Evolutionary conservation across 2,113 vertebrate species (phyloP).

Genomic region (Zingel zingel): DNA sequence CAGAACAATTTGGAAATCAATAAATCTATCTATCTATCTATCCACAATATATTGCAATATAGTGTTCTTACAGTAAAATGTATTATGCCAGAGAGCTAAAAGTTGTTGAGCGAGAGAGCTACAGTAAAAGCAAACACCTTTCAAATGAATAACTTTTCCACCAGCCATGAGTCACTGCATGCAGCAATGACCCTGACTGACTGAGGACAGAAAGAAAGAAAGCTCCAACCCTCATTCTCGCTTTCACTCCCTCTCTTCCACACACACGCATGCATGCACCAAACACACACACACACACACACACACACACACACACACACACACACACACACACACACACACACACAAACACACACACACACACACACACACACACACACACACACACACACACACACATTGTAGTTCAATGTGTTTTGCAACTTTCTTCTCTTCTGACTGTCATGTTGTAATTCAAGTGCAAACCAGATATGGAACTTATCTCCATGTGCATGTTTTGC

Average conservation of each 20-base stretch:
- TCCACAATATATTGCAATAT: no score
- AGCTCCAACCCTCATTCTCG: neutral
- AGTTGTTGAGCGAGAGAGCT: neutral
- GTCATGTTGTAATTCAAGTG: slow-evolving; percentile 46
- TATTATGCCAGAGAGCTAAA: neutral
- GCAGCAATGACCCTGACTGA: neutral
- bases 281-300: neutral
- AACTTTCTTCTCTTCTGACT: slow-evolving; percentile 26
- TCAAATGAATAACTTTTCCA: slow-evolving; percentile 45
- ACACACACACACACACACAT: slow-evolving; percentile 17
- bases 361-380: neutral
- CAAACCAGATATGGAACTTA: slow-evolving; percentile 31
- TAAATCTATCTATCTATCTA: no score
- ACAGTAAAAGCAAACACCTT: slow-evolving; percentile 27
- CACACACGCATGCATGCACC: neutral
- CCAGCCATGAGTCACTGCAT: slow-evolving; percentile 43
- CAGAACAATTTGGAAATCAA: neutral
- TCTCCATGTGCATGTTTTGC: slow-evolving; percentile 32
- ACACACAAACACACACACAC: neutral
- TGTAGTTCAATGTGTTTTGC: slow-evolving; percentile 30
- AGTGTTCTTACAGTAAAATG: no score
- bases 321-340: slow-evolving; percentile 27
- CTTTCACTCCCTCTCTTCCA: neutral
- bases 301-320: neutral
- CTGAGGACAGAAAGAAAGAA: slow-evolving; percentile 2